phyloP scores from a whole-genome alignment of 2,113 vertebrate species.

The Mormyrus lacerda region DNA sequence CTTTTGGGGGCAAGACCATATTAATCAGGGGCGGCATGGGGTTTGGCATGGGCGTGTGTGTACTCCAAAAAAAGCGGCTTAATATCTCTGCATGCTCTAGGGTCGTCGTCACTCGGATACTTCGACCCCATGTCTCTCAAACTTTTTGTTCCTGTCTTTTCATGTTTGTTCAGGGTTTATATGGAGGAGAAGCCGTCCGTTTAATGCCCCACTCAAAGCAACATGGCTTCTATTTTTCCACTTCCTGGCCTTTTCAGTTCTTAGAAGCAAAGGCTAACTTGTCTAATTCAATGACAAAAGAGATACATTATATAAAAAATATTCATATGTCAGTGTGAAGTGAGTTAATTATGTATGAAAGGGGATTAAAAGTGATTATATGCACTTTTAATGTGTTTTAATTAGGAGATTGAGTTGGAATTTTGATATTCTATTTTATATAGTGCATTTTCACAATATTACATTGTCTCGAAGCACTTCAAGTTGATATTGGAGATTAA shows the following conservation, averaged over 20 bases:
- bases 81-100: background rate
- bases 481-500: background rate
- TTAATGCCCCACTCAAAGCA: background rate
- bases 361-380: background rate
- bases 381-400: background rate
- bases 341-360: background rate
- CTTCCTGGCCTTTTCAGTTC: background rate
- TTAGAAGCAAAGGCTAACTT: background rate
- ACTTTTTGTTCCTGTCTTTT: background rate
- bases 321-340: background rate
- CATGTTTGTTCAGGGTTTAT: background rate
- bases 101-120: background rate
- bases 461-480: background rate
- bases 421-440: background rate
- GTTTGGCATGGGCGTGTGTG: background rate
- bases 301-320: background rate
- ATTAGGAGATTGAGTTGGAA: background rate
- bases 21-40: background rate
- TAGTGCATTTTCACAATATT: background rate
- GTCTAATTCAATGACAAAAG: background rate
- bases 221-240: background rate
- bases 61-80: background rate
- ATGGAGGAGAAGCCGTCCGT: background rate
- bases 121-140: background rate
- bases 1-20: background rate